Base-by-base conservation (phyloP, 2,113 vertebrate genomes). In the Casuarius casuarius region DNA sequence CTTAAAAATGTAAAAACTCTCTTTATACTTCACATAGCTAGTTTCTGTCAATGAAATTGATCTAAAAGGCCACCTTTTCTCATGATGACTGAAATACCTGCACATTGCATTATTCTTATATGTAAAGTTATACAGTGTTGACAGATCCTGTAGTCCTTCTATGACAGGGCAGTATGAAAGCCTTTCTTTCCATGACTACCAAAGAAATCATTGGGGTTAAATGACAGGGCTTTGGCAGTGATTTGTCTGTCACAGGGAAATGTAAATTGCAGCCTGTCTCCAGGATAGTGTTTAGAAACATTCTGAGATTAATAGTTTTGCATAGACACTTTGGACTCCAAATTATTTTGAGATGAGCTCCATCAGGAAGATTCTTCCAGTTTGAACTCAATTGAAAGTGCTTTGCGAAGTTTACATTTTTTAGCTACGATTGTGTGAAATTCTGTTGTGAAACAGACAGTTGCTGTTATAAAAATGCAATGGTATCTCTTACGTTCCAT, bases 291-390 rank as follows among this genome's bases (percentile, higher is more conserved):
- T 98, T 98, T 98, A 98, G 96, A 97, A 94, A 95, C 96, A 96
- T 98, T 98, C 95, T 71, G 96, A 98, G 98, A 98, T 98, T 97
- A 98, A 98, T 98, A 97, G 97, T 97, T 98, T 98, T 98, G 97
- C 97, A 97, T 98, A 98, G 97, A 97, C 93, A 95, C 88, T 97
- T 98, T 97, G 97, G 97, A 95, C 95, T 98, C 97, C 84, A 96
- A 93, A 96, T 75, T 92, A 96, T 97, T 97, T 96, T 95, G 75
- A 97, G 96, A 97, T 95, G 95, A 96, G 95, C 84, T 97, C 91
- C 89, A 94, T 97, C 91, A 96, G 93, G 97, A 98, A 94, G 78
- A 96, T 90, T 90, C 92, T 95, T 96, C 94, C 93, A 95, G 92
- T 94, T 33, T 88, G 92, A 97, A 87, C 77, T 94, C 89, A 95